Evolutionary conservation across 2,888 invertebrate species (phyloP).

Genomic region (Hemistola chrysoprasaria): DNA sequence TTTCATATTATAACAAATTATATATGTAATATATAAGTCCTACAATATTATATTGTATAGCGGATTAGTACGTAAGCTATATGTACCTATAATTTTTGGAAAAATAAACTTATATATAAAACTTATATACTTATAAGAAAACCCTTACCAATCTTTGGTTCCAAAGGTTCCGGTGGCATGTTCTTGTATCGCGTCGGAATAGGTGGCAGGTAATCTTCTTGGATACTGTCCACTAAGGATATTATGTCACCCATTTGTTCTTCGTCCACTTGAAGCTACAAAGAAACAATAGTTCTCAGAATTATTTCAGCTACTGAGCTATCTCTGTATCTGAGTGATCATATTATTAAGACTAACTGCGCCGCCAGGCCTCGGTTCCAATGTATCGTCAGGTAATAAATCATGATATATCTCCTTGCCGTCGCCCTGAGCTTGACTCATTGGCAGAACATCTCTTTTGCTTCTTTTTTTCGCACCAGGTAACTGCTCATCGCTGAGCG

Average conservation of each 20-base stretch:
- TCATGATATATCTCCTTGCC: constrained; percentile 53
- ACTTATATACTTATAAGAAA: too few species aligned
- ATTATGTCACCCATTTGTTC: constrained; percentile 74
- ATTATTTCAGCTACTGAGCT: too few species aligned
- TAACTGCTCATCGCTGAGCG: constrained; percentile 60
- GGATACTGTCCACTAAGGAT: constrained; percentile 71
- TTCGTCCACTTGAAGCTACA: constrained; percentile 51
- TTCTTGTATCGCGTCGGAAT: constrained; percentile 64
- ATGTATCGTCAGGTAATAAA: constrained; percentile 46
- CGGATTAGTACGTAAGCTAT: too few species aligned
- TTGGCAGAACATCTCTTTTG: constrained; percentile 43
- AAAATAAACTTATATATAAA: too few species aligned
- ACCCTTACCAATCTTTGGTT: constrained; percentile 54
- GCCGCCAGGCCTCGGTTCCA: constrained; percentile 32
- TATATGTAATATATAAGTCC: too few species aligned
- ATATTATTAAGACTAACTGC: constrained; percentile 26
- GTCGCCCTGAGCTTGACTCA: constrained; percentile 54
- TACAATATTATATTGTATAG: too few species aligned
- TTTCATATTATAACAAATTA: too few species aligned
- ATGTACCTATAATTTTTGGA: too few species aligned
- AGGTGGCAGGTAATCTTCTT: constrained; percentile 69
- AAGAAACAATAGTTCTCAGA: too few species aligned
- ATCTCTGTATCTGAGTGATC: too few species aligned
- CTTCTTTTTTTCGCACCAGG: constrained; percentile 44
- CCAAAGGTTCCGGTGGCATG: constrained; percentile 39